Conservation (phyloP, 1,140 invertebrate species). For the Ceratoteleas bidentatus region DNA sequence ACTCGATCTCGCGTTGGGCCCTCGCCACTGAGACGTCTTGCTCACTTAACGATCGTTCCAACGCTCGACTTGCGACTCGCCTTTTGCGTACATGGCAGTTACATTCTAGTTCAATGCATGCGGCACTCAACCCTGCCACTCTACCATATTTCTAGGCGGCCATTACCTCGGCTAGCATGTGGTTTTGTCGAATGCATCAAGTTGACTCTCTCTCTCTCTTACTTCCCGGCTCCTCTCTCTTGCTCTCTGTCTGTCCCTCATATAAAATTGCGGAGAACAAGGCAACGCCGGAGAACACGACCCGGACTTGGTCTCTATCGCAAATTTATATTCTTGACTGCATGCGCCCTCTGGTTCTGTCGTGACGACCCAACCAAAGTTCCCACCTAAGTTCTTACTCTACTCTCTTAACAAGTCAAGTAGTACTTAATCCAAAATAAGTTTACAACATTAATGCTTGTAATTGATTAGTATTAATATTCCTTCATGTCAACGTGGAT, state of each 20-base stretch:
- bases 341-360: slow-evolving; percentile 20
- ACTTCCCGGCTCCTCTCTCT: not conserved
- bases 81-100: slow-evolving; percentile 35
- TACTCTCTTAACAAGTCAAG: slow-evolving; percentile 7
- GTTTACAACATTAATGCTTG: slow-evolving; percentile 39
- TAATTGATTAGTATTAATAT: slow-evolving; percentile 37
- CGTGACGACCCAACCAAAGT: slow-evolving; percentile 8
- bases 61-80: slow-evolving; percentile 2
- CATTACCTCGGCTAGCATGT: slow-evolving; percentile 26
- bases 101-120: slow-evolving; percentile 49
- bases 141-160: slow-evolving; percentile 13
- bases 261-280: not conserved
- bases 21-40: slow-evolving; percentile 14
- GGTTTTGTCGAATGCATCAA: slow-evolving; percentile 34
- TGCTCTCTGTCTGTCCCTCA: no score
- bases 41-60: slow-evolving; percentile 2
- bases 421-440: slow-evolving; percentile 30
- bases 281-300: no score
- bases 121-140: slow-evolving; percentile 26
- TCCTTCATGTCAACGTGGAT: slow-evolving; percentile 23
- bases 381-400: slow-evolving; percentile 15
- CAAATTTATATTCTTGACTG: slow-evolving; percentile 29
- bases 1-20: not conserved
- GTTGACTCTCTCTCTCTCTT: no score
- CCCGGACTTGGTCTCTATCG: slow-evolving; percentile 8